Base-by-base conservation (phyloP, 1,140 invertebrate species). In the Trigoniulus corallinus region DNA sequence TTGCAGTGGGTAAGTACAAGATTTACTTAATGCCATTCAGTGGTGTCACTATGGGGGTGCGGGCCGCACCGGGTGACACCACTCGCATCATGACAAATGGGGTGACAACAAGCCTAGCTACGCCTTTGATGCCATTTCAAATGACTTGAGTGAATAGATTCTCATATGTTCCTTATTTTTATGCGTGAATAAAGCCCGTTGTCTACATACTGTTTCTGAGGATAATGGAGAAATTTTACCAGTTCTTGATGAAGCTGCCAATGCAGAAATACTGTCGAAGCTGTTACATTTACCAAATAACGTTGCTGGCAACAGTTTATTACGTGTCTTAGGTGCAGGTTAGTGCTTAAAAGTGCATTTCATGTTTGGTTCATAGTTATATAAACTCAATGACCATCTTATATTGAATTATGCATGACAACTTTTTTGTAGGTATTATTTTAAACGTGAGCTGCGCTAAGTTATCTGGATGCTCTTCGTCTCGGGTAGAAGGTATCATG, bases 1-100 rank as follows among this genome's bases (percentile, higher is more conserved):
- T 73, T 52, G 66, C 76, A 21, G 72, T 75, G 20, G 66, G 67
- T 69, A 56, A 60, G 61, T 12, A 39, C 18, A 13, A 18, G n/a
- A n/a, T n/a, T n/a, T n/a, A n/a, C n/a, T n/a, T n/a, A n/a, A n/a
- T n/a, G n/a, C n/a, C n/a, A n/a, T n/a, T n/a, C n/a, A n/a, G n/a
- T n/a, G n/a, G n/a, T n/a, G n/a, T n/a, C n/a, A n/a, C n/a, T n/a
- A n/a, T n/a, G n/a, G n/a, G n/a, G n/a, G n/a, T n/a, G n/a, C n/a
- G n/a, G n/a, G n/a, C n/a, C n/a, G n/a, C n/a, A n/a, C n/a, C n/a
- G n/a, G n/a, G n/a, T n/a, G n/a, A n/a, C n/a, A n/a, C n/a, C n/a
- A n/a, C n/a, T n/a, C n/a, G n/a, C n/a, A n/a, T n/a, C n/a, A n/a
- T n/a, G n/a, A n/a, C n/a, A n/a, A n/a, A n/a, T n/a, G n/a, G n/a